These are phyloP conservation scores for Entomobrya multifasciata DNA, from an alignment of 2,888 invertebrate species.

Conservation along the genomic window DNA sequence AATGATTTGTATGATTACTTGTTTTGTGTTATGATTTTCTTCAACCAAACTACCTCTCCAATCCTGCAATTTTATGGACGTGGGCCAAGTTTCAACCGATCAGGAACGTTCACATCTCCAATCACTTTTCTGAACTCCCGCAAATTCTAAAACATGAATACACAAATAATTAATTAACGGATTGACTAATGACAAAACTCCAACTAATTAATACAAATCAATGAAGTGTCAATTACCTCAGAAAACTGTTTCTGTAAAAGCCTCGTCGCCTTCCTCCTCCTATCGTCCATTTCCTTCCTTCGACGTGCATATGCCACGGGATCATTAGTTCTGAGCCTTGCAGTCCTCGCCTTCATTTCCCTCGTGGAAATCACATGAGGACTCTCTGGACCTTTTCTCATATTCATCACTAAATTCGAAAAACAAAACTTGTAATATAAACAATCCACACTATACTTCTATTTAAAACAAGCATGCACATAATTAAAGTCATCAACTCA, in stretches of 20 bases:
- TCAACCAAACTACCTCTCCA: not conserved
- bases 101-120: slow-evolving; percentile 43
- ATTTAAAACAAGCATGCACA: no score
- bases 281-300: slow-evolving; percentile 41
- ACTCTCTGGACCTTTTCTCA: not conserved
- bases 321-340: slow-evolving; percentile 26
- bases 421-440: no score
- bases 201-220: no score
- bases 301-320: not conserved
- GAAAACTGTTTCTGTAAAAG: slow-evolving; percentile 35
- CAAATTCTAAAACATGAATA: slow-evolving; percentile 50
- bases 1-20: no score
- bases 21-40: not conserved
- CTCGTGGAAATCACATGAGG: slow-evolving; percentile 36
- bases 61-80: not conserved
- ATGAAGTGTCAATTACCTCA: slow-evolving; percentile 1
- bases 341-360: slow-evolving; percentile 57
- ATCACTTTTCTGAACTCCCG: slow-evolving; percentile 23
- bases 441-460: no score
- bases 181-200: no score
- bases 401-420: no score
- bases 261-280: not conserved
- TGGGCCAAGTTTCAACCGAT: slow-evolving; percentile 32
- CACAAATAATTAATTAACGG: not conserved
- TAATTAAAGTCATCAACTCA: no score